Percentiles rank a stretch among this genome's conserved stretches.
phyloP scores from a whole-genome alignment of 2,113 vertebrate species.

The Prietella phreatophila region DNA sequence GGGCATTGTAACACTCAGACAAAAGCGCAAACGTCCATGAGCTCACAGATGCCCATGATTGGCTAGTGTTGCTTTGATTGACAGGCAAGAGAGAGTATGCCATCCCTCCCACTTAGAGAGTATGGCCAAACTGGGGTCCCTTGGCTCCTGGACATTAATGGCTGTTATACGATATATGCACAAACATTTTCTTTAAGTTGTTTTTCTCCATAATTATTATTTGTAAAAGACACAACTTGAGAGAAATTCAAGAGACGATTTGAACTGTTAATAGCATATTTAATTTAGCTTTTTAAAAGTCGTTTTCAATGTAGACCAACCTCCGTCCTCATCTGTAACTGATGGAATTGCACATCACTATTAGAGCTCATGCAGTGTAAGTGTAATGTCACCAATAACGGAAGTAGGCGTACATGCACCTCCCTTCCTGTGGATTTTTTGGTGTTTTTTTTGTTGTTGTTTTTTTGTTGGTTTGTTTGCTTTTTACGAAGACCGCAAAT shows the following conservation, averaged over 20 bases:
- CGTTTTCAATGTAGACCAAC: background rate
- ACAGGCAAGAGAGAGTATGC: too few species aligned
- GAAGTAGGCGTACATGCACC: background rate
- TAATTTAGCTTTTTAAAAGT: too few species aligned
- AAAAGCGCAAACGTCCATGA: too few species aligned
- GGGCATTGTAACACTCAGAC: too few species aligned
- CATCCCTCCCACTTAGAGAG: background rate
- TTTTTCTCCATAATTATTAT: background rate
- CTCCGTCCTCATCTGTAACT: background rate
- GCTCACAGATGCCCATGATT: too few species aligned
- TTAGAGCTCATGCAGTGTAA: background rate
- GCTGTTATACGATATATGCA: too few species aligned
- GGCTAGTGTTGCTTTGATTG: too few species aligned
- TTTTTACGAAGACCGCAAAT: background rate
- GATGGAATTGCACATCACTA: background rate
- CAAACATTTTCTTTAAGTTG: background rate
- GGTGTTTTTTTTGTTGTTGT: too few species aligned
- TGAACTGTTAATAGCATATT: background rate
- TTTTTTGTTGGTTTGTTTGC: too few species aligned
- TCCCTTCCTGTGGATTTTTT: background rate
- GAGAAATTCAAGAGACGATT: background rate
- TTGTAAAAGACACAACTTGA: background rate
- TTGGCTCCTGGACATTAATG: too few species aligned
- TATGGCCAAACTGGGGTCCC: background rate
- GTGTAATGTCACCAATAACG: background rate